Evolutionary conservation across 2,888 invertebrate species (phyloP).

Genomic region (Megalurothrips usitatus): DNA sequence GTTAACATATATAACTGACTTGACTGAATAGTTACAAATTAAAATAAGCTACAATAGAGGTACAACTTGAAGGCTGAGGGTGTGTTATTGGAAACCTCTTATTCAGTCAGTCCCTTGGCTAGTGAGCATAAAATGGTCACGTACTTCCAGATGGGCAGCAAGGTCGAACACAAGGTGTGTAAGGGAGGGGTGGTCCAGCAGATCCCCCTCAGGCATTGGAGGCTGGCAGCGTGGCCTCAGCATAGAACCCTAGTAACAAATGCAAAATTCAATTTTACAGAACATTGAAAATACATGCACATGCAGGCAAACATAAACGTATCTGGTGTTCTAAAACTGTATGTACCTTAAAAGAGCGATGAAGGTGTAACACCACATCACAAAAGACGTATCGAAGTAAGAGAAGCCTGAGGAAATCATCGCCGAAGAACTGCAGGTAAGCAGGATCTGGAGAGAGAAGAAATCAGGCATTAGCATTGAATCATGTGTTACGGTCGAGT

Average conservation of each 20-base stretch:
- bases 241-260: slow-evolving; percentile 67
- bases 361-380: slow-evolving; percentile 81
- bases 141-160: slow-evolving; percentile 77
- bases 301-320: background rate
- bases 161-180: slow-evolving; percentile 77
- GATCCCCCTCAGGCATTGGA: slow-evolving; percentile 76
- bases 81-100: background rate
- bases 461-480: slow-evolving; percentile 29
- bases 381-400: slow-evolving; percentile 90
- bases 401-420: slow-evolving; percentile 86
- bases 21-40: background rate
- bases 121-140: slow-evolving; percentile 62
- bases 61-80: background rate
- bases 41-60: background rate
- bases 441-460: slow-evolving; percentile 55
- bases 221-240: slow-evolving; percentile 84
- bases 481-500: slow-evolving; percentile 29
- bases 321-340: background rate
- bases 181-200: slow-evolving; percentile 77
- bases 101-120: slow-evolving; percentile 45
- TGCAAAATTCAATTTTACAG: slow-evolving; percentile 27
- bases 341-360: slow-evolving; percentile 64
- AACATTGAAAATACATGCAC: background rate
- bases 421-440: slow-evolving; percentile 84
- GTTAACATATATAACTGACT: slow-evolving; percentile 9